Percentiles rank a stretch among this genome's conserved stretches.
These are phyloP conservation scores for Caloenas nicobarica DNA, from an alignment of 2,113 vertebrate species.

Conservation along the genomic window DNA sequence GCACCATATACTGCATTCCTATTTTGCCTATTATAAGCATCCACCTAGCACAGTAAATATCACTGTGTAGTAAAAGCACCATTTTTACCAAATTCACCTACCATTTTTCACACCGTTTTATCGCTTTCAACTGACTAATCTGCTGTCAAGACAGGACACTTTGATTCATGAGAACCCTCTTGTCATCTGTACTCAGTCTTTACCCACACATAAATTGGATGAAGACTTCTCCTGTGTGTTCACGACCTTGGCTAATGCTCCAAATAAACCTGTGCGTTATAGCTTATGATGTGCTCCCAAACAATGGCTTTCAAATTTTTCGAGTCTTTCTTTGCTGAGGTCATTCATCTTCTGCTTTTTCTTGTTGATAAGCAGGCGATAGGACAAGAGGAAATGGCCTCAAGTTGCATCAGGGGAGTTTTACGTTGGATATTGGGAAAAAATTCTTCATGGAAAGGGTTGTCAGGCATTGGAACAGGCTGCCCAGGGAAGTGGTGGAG, in stretches of 20 bases:
- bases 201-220: neutral
- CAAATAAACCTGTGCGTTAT: neutral
- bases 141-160: neutral
- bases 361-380: neutral
- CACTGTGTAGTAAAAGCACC: neutral
- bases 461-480: no score
- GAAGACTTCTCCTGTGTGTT: neutral
- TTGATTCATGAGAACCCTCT: neutral
- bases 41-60: neutral
- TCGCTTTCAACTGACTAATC: neutral
- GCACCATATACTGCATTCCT: neutral
- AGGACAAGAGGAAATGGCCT: no score
- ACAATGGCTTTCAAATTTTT: neutral
- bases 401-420: no score
- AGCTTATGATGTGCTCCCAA: neutral
- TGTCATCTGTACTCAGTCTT: fast-evolving
- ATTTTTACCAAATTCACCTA: neutral
- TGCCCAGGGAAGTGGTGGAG: no score
- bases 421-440: no score
- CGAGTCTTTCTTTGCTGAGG: neutral
- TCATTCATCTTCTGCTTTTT: neutral
- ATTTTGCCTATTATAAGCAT: neutral
- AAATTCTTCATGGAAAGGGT: no score
- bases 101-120: neutral
- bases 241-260: neutral